These are phyloP conservation scores for Hemibagrus guttatus DNA, from an alignment of 2,797 vertebrate species.

Conservation along the genomic window DNA sequence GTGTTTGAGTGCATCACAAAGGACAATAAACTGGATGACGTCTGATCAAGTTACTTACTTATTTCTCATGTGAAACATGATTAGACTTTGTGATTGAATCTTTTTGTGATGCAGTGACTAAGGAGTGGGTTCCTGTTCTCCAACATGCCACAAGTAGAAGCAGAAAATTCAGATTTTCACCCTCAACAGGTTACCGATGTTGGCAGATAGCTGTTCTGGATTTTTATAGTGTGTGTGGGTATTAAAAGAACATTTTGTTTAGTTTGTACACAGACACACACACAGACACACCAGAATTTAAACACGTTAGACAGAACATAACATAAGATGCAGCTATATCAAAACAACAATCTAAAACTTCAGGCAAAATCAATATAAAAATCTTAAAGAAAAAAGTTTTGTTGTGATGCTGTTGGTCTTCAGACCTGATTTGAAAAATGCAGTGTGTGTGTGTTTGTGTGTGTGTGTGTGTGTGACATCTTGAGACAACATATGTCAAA, in stretches of 20 bases:
- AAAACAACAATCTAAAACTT: background rate
- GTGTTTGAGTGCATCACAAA: background rate
- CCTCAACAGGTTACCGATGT: background rate
- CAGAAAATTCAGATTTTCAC: background rate
- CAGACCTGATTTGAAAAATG: background rate
- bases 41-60: background rate
- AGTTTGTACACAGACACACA: too few species aligned
- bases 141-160: background rate
- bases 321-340: background rate
- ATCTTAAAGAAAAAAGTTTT: background rate
- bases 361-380: background rate
- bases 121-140: background rate
- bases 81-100: background rate
- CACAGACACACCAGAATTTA: background rate
- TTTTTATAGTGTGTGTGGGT: background rate
- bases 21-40: background rate
- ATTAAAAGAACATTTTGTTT: background rate
- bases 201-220: too few species aligned
- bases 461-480: background rate
- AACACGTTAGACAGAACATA: background rate
- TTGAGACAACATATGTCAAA: background rate
- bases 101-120: background rate
- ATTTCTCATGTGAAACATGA: background rate
- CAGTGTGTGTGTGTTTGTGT: background rate
- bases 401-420: background rate